Base-by-base conservation (phyloP, 1,140 invertebrate species). In the Magallana angulata region DNA sequence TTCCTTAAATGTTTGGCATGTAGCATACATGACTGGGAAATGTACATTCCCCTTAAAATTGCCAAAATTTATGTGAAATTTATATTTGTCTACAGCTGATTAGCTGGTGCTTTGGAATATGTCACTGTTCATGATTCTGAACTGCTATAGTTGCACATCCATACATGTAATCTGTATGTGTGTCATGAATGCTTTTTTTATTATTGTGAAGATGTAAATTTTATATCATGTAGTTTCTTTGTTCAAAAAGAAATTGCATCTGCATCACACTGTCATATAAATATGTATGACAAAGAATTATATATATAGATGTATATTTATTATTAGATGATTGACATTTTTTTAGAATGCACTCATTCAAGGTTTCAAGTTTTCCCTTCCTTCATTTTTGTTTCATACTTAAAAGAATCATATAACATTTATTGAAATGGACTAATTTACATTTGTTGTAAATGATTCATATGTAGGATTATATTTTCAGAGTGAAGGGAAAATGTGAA, bases 381-480 rank as follows among this genome's bases (percentile, higher is more conserved):
- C 68, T 76, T 62, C 24, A 76, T 30, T 30, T 30, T 30, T 12
- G 24, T 24, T 76, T 36, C 12, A 12, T 30, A 76, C 36, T 30
- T 36, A 36, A 36, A 30, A 76, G 18, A 36, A 5, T 5, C 36
- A 76, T 76, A 30, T 76, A 30, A 76, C 24, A 36, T 12, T 14
- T 76, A 76, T 64, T 64, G 60, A 16, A 16, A 64, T 76, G 24
- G 68, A 76, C 68, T 76, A 76, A 76, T 76, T 76, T 76, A 76
- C 68, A 76, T 76, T 76, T 24, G 24, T 30, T 76, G 68, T 76
- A 76, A 76, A 76, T 76, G 68, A 76, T 76, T 76, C 68, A 76
- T 24, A 11, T 4, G 68, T 76, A 64, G 68, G 68, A 36, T 30
- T 76, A 9, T 76, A 76, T 76, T 76, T 76, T 76, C 68, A 76